Evolutionary conservation across 2,888 invertebrate genomes (phyloP).

Genomic region (Watsonalla cultraria): DNA sequence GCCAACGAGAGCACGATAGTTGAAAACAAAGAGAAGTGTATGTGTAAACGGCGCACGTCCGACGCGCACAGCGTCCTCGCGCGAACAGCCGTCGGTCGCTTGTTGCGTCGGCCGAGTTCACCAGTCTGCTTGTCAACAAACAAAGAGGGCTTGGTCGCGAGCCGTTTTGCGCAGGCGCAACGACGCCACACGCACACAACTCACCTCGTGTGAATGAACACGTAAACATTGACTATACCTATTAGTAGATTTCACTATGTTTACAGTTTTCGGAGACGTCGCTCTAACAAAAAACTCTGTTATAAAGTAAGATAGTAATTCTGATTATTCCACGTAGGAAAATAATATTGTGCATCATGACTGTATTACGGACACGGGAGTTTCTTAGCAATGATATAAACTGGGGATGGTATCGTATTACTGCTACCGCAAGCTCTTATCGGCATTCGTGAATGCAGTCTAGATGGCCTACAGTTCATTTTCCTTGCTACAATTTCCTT

Average conservation of each 20-base stretch:
- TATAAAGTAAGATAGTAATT: too few species aligned
- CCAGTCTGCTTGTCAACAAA: conserved; percentile 71
- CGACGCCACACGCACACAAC: conserved; percentile 53
- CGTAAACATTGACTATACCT: conserved; percentile 52
- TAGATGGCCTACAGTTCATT: too few species aligned
- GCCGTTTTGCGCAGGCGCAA: conserved; percentile 59
- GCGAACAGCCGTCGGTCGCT: conserved; percentile 32
- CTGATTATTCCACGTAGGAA: too few species aligned
- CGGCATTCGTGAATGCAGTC: too few species aligned
- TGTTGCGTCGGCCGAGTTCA: conserved; percentile 28
- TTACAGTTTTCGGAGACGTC: conserved; percentile 12
- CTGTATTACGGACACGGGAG: too few species aligned
- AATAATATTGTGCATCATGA: too few species aligned
- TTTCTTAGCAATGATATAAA: too few species aligned
- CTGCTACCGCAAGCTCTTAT: too few species aligned
- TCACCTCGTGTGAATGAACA: conserved; percentile 64
- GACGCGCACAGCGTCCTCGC: conserved; percentile 44
- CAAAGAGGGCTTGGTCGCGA: conserved; percentile 67
- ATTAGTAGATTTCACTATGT: conserved; percentile 26
- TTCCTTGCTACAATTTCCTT: too few species aligned
- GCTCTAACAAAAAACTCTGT: background rate
- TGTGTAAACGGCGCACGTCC: conserved; percentile 31
- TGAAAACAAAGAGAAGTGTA: conserved; percentile 35
- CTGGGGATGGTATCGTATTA: too few species aligned
- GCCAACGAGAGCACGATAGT: conserved; percentile 51